These are phyloP conservation scores for Virgularia gustaviana DNA, from an alignment of 92 coral and sea anemone species.

Conservation along the genomic window DNA sequence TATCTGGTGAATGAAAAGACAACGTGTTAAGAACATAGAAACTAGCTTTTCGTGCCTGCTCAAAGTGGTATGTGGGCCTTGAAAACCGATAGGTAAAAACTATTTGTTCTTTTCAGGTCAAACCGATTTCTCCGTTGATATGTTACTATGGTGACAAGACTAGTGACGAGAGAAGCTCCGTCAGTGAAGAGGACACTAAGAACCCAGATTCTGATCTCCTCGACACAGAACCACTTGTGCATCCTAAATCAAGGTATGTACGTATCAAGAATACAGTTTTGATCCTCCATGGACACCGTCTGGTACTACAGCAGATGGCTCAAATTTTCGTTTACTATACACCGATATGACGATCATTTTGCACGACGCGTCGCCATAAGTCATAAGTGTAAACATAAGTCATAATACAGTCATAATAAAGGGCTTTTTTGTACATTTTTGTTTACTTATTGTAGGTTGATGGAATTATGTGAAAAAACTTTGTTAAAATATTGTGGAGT, in stretches of 20 bases:
- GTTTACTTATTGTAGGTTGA: slow-evolving; percentile 71
- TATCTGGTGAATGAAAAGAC: background rate
- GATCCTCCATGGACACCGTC: too few relatives aligned
- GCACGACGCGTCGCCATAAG: too few relatives aligned
- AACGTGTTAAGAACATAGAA: background rate
- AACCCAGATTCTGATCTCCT: slow-evolving; percentile 63
- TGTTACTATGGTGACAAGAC: slow-evolving; percentile 53
- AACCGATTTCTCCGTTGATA: slow-evolving; percentile 78
- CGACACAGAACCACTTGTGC: slow-evolving; percentile 68
- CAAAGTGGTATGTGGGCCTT: too few relatives aligned
- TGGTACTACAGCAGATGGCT: too few relatives aligned
- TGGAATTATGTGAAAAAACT: slow-evolving; percentile 76
- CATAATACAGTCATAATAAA: too few relatives aligned
- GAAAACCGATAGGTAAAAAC: too few relatives aligned
- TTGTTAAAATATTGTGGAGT: slow-evolving; percentile 66
- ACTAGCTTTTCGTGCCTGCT: background rate
- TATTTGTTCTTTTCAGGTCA: slow-evolving; percentile 54
- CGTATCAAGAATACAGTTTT: too few relatives aligned
- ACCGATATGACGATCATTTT: too few relatives aligned
- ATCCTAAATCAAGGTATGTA: slow-evolving; percentile 72
- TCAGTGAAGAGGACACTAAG: slow-evolving; percentile 14
- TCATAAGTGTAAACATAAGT: too few relatives aligned
- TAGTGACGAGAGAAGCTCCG: slow-evolving; percentile 34
- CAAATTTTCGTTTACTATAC: background rate
- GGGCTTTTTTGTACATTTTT: too few relatives aligned